Evolutionary conservation across 2,113 vertebrate species (phyloP).

Genomic region (Apaloderma vittatum): DNA sequence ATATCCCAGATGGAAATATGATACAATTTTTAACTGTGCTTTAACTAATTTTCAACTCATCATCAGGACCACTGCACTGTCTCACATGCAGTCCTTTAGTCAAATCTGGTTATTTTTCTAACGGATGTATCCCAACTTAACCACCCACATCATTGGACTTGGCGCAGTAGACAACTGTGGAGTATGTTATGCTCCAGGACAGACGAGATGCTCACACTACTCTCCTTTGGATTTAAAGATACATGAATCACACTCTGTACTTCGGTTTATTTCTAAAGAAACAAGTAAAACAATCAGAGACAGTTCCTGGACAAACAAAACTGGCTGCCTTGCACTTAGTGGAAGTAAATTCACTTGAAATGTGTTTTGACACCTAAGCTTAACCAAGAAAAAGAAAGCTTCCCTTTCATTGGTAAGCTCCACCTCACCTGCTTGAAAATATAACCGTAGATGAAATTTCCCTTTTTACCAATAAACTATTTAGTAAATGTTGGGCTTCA

Average conservation of each 20-base stretch:
- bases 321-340: background rate
- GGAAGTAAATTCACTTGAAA: background rate
- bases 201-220: background rate
- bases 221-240: background rate
- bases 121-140: background rate
- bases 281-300: constrained; percentile 4
- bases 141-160: background rate
- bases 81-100: background rate
- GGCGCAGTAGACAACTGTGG: background rate
- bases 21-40: background rate
- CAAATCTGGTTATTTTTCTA: background rate
- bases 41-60: background rate
- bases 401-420: constrained; percentile 19
- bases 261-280: constrained; percentile 35
- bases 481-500: constrained; percentile 30
- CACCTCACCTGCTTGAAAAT: background rate
- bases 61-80: background rate
- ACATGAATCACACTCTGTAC: background rate
- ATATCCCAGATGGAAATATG: background rate
- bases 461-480: constrained; percentile 55
- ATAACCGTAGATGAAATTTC: constrained; percentile 8
- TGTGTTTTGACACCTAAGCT: constrained; percentile 10
- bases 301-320: background rate
- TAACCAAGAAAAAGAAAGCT: constrained; percentile 44
- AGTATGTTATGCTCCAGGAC: background rate